Evolutionary conservation across 2,113 vertebrate genomes (phyloP).

Genomic region (Microcebus jonahi): DNA sequence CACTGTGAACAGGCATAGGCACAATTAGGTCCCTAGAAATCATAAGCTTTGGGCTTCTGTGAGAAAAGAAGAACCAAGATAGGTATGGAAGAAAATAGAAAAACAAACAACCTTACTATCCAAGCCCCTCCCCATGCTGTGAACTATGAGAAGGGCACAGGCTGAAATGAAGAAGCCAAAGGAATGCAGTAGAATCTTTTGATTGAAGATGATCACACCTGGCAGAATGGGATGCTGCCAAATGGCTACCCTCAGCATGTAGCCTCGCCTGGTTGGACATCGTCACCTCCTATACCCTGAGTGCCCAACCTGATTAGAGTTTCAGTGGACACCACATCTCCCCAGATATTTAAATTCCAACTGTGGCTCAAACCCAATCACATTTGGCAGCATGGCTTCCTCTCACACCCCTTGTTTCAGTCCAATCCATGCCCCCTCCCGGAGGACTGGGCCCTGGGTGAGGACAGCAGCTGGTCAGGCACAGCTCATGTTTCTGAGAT

Average conservation of each 20-base stretch:
- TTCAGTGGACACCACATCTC: not conserved
- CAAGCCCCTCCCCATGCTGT: not conserved
- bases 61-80: accelerated
- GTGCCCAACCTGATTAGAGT: not conserved
- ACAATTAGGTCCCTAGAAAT: not conserved
- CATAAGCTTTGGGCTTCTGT: not conserved
- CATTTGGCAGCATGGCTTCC: accelerated
- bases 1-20: not conserved
- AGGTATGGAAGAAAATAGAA: not conserved
- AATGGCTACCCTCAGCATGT: not conserved
- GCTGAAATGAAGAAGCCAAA: not conserved
- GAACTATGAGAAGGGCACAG: not conserved
- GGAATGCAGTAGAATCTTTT: not conserved
- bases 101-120: not conserved
- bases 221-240: not conserved
- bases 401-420: not conserved
- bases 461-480: constrained; percentile 25
- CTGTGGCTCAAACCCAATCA: not conserved
- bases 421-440: not conserved
- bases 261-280: not conserved
- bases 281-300: not conserved
- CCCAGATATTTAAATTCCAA: not conserved
- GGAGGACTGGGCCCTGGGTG: not conserved
- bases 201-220: not conserved
- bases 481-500: constrained; percentile 53